phyloP scores from a whole-genome alignment of 2,113 vertebrate genomes.

The Pyrgilauda ruficollis region DNA sequence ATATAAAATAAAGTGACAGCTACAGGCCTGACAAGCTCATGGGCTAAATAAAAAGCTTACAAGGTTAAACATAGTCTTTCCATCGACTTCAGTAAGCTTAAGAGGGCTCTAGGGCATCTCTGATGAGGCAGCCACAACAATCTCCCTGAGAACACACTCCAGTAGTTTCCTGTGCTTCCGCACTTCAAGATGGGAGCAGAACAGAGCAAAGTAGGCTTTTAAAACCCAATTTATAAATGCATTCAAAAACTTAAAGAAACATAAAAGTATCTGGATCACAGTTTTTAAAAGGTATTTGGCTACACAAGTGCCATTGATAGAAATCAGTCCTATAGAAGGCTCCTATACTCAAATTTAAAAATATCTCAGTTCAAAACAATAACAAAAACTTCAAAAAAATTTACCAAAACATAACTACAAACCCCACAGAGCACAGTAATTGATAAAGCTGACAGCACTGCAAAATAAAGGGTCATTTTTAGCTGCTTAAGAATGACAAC shows the following conservation, averaged over 20 bases:
- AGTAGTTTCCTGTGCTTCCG: neutral
- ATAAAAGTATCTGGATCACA: neutral
- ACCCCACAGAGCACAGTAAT: neutral
- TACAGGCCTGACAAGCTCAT: neutral
- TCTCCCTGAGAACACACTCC: neutral
- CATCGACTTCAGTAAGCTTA: neutral
- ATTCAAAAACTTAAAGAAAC: neutral
- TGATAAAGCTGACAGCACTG: neutral
- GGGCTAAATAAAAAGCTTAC: constrained; percentile 41
- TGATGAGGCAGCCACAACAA: neutral
- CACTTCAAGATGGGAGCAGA: neutral
- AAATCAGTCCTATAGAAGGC: neutral
- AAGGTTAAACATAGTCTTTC: constrained; percentile 42
- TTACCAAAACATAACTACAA: neutral
- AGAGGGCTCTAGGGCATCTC: neutral
- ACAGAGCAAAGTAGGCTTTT: neutral
- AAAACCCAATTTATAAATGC: neutral
- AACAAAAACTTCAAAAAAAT: neutral
- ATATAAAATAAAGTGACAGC: constrained; percentile 19
- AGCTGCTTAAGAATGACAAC: neutral
- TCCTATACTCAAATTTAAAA: neutral
- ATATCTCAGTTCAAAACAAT: neutral
- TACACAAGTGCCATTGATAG: neutral
- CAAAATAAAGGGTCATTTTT: neutral
- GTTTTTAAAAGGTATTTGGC: neutral